Conservation (phyloP, 2,797 vertebrate species). For the Erpetoichthys calabaricus region DNA sequence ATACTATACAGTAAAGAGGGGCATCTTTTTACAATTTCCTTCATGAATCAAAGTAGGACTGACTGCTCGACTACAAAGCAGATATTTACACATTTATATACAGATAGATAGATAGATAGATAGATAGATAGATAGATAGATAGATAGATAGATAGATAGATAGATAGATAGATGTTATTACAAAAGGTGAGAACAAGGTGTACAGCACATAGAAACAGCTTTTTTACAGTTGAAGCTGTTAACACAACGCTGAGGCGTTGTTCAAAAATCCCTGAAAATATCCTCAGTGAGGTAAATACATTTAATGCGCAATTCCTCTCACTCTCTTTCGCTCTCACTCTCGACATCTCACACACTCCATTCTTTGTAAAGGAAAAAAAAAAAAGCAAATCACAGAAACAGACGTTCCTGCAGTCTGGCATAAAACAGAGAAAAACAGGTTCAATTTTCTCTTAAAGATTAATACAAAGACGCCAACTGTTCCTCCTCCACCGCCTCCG, state of each 20-base stretch:
- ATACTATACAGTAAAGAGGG: conserved; percentile 66
- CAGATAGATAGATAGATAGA: too few relatives aligned
- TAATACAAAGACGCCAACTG: conserved; percentile 48
- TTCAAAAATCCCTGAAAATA: conserved; percentile 91
- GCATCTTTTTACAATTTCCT: conserved; percentile 66
- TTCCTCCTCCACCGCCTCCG: too few relatives aligned
- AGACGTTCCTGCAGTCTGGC: conserved; percentile 53
- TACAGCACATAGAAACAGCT: conserved; percentile 77
- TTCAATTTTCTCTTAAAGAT: conserved; percentile 40
- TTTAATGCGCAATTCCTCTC: conserved; percentile 45
- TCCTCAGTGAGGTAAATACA: conserved; percentile 84
- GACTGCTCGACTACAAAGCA: conserved; percentile 68
- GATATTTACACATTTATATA: conserved; percentile 61
- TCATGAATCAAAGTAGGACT: conserved; percentile 73
- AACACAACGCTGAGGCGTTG: conserved; percentile 75
- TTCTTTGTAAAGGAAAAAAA: too few relatives aligned
- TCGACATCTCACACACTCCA: conserved; percentile 24
- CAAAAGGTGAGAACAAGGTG: conserved; percentile 53
- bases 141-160: too few relatives aligned
- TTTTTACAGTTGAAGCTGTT: conserved; percentile 66
- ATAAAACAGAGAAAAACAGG: conserved; percentile 56
- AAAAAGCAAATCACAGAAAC: conserved; percentile 67
- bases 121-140: too few relatives aligned
- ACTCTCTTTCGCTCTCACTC: conserved; percentile 18
- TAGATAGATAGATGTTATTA: conserved; percentile 71